Base-by-base conservation (phyloP, 2,797 vertebrate species). In the Pelochelys cantorii region DNA sequence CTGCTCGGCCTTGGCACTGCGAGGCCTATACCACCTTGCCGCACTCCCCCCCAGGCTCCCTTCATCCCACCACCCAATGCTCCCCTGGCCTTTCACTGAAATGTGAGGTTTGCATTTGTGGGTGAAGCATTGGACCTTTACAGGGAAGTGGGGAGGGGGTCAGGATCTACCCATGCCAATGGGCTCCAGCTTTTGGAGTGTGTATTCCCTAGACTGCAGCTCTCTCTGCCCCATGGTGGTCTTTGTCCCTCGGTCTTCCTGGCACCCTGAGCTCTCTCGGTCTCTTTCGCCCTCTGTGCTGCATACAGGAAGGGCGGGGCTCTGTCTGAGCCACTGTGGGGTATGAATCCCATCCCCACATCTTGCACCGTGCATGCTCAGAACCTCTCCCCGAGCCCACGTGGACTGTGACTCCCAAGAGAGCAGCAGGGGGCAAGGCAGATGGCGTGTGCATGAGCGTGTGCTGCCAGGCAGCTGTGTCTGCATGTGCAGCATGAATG, bases 101-200 rank as follows among this genome's bases (percentile, higher is more conserved):
- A 94, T 80, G 84, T 13, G 55, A 93, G 82, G 37, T 71, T 90
- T 94, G 95, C 85, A 91, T 92, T 95, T 82, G 15, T 42, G 85
- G 81, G 71, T 7, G 34, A 53, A 15, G 18, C 20, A 68, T 11
- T 31, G 65, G 18, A 22, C n/a, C 65, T n/a, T 18, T 1, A 37
- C 37, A 4, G 10, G 34, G 10, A 37, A 71, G n/a, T 34, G 3
- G 20, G 11, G 27, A 4, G 85, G 7, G 22, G 79, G 52, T 53
- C 2, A 29, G 55, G 59, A 79, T 59, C 23, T 11, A 5, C 6
- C 27, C 23, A 15, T 53, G 48, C 79, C 17, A 11, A 65, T 48
- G 71, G 7, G 74, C 62, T 59, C 55, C 79, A 52, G 75, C 20
- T 59, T 88, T 84, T 77, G 31, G 14, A 0, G 29, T 65, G 78